These are phyloP conservation scores for Cnemophilus loriae DNA, from an alignment of 2,113 vertebrate species.

Conservation along the genomic window DNA sequence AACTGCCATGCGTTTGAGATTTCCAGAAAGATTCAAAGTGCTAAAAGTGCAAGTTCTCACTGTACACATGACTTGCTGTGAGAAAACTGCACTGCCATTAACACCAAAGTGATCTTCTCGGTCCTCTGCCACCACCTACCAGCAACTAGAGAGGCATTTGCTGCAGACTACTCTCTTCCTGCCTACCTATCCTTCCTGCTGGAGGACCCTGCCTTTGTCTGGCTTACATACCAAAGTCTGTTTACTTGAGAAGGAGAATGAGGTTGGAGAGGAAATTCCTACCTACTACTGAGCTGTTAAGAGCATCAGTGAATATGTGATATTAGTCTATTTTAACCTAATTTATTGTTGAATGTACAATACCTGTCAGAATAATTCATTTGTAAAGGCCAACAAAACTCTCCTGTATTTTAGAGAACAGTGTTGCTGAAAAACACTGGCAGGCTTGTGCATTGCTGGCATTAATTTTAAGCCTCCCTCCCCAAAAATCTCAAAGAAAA, in stretches of 20 bases:
- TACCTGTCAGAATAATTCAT: conserved; percentile 33
- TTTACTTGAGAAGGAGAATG: background rate
- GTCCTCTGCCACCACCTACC: background rate
- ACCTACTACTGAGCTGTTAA: conserved; percentile 33
- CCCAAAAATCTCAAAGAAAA: background rate
- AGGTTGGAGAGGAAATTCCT: background rate
- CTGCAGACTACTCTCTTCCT: background rate
- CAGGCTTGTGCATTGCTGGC: background rate
- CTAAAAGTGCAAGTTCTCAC: background rate
- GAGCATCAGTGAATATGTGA: conserved; percentile 22
- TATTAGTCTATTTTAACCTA: conserved; percentile 54
- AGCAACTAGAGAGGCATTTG: background rate
- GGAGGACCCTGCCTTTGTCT: background rate
- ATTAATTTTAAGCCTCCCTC: background rate
- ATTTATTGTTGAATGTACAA: conserved; percentile 47
- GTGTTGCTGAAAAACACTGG: background rate
- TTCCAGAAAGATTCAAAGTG: background rate
- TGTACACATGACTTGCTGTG: background rate
- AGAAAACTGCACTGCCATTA: background rate
- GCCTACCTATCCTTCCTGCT: background rate
- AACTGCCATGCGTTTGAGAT: background rate
- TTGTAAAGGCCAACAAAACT: conserved; percentile 36
- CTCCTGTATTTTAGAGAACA: background rate
- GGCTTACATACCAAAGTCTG: background rate
- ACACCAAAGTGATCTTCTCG: background rate